Conservation (phyloP, 2,888 invertebrate species). For the Brachyptera putata region DNA sequence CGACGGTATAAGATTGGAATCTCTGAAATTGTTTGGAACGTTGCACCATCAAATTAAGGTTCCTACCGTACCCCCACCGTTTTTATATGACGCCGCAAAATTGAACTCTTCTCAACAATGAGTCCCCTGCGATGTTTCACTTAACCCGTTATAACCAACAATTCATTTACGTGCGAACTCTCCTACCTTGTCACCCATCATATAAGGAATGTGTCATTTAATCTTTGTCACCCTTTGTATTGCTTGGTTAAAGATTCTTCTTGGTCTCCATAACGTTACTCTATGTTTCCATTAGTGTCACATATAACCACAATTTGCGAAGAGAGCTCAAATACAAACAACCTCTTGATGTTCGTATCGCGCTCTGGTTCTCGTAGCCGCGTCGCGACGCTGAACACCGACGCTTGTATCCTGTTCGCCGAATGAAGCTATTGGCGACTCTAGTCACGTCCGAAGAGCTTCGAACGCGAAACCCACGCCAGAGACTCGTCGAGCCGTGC, state of each 20-base stretch:
- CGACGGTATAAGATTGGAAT: slow-evolving; percentile 10
- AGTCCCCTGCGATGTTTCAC: slow-evolving; percentile 19
- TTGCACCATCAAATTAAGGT: slow-evolving; percentile 19
- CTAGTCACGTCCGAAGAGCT: slow-evolving; percentile 12
- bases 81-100: slow-evolving; percentile 18
- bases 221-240: slow-evolving; percentile 16
- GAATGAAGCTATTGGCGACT: slow-evolving; percentile 16
- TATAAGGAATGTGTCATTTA: background rate
- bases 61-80: slow-evolving; percentile 7
- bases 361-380: background rate
- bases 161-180: background rate
- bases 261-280: background rate
- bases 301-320: slow-evolving; percentile 5
- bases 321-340: background rate
- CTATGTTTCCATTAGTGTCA: slow-evolving; percentile 3
- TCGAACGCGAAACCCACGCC: background rate
- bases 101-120: slow-evolving; percentile 10
- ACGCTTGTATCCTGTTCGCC: background rate
- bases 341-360: background rate
- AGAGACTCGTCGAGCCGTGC: background rate
- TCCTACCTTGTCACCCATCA: background rate
- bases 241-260: slow-evolving; percentile 8
- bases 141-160: slow-evolving; percentile 16
- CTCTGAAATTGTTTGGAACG: slow-evolving; percentile 19
- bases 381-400: background rate